Conservation (phyloP, 1,140 invertebrate species). For the Gryllus bimaculatus region DNA sequence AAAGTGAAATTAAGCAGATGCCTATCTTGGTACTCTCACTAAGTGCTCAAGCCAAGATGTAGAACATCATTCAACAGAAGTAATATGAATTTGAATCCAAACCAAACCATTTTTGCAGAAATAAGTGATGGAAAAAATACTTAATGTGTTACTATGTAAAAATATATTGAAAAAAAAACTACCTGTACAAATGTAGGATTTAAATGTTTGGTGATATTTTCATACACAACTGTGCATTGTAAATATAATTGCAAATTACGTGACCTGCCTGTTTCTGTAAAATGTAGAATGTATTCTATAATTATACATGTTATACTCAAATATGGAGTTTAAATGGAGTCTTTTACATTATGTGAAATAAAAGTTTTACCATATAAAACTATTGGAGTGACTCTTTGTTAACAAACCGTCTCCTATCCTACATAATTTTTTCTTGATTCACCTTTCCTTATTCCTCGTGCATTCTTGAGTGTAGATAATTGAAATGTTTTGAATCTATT, state of each 20-base stretch:
- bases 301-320: constrained; percentile 22
- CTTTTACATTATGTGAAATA: constrained; percentile 21
- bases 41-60: background rate
- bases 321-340: constrained; percentile 21
- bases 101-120: constrained; percentile 4
- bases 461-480: no score
- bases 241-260: constrained; percentile 18
- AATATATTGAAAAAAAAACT: constrained; percentile 11
- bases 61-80: background rate
- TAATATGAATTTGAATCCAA: background rate
- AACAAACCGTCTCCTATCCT: no score
- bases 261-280: constrained; percentile 20
- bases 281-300: constrained; percentile 23
- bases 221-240: constrained; percentile 22
- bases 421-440: no score
- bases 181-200: constrained; percentile 16
- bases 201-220: constrained; percentile 23
- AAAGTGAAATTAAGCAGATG: background rate
- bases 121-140: background rate
- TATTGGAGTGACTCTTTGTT: no score
- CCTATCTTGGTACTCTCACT: background rate
- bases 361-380: constrained; percentile 19
- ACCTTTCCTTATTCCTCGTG: no score
- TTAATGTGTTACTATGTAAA: constrained; percentile 6
- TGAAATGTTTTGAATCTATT: no score